Evolutionary conservation across 2,797 vertebrate species (phyloP), one percentile per base, ranked within the genome.

Genomic region (Molossus alvarezi): DNA sequence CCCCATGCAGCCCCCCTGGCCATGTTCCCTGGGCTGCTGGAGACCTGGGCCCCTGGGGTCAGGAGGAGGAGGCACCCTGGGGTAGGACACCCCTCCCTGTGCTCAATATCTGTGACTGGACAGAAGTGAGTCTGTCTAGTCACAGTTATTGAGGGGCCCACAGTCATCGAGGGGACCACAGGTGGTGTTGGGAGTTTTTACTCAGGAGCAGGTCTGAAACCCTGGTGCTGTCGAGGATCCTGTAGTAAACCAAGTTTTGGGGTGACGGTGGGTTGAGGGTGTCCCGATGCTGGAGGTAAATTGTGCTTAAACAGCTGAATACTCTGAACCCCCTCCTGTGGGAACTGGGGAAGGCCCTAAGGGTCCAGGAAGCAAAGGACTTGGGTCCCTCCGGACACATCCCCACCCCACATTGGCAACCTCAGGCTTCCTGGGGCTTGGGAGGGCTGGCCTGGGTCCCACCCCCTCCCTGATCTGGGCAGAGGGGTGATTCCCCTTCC

Each of bases 91-190:
- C n/a, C 10, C 11, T 76, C 48, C 17, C 15, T 8, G 13, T 76
- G 58, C 23, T 33, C 33, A 33, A 33, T 33, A 33, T 2, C 33
- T 33, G 33, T 33, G 33, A 33, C 33, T 3, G 33, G 33, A 33
- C 33, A 33, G 33, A 72, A 51, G 15, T 0, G 3, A 60, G 23
- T 11, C 29, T 0, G 2, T 11, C 29, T 0, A 3, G 5, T 51
- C 41, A 62, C 11, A 62, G 45, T 58, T 8, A 0, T 18, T 0
- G 2, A 29, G 11, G 29, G 55, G 55, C 27, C 65, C 21, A 33
- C 5, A 21, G 53, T 58, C 12, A 0, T 25, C 0, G 2, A 29
- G 11, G 29, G 55, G 55, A 41, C 65, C 21, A 33, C 5, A 7
- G 7, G 37, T 53, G 55, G 29, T 15, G 23, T 4, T 17, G 1